phyloP scores from a whole-genome alignment of 2,797 vertebrate genomes.

The Anableps anableps region DNA sequence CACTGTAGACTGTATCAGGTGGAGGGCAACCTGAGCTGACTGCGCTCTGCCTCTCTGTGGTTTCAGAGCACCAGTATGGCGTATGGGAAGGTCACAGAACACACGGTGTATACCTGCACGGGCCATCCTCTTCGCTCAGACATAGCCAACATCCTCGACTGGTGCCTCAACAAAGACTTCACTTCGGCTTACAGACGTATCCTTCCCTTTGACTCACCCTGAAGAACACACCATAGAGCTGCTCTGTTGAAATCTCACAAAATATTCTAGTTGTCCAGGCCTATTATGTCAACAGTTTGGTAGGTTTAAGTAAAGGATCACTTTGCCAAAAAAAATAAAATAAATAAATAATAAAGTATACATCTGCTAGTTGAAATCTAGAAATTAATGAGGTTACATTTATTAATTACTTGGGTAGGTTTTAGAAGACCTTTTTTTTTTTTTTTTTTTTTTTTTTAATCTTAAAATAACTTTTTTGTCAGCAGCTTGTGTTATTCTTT shows the following conservation, averaged over 20 bases:
- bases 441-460: neutral
- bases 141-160: conserved; percentile 96
- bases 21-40: neutral
- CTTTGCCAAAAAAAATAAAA: neutral
- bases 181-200: conserved; percentile 92
- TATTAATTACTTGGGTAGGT: too few species aligned
- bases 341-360: too few species aligned
- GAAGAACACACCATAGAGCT: neutral
- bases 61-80: conserved; percentile 96
- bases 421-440: neutral
- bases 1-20: neutral
- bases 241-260: neutral
- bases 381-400: neutral
- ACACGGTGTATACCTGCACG: conserved; percentile 95
- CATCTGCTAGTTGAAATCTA: neutral
- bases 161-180: conserved; percentile 97
- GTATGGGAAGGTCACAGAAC: conserved; percentile 91
- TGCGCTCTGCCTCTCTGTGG: conserved; percentile 1
- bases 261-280: neutral
- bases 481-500: conserved; percentile 32
- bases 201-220: conserved; percentile 58
- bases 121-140: conserved; percentile 95
- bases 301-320: neutral
- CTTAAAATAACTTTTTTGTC: neutral
- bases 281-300: neutral